Evolutionary conservation across 2,797 vertebrate genomes (phyloP).

Genomic region (Rachycentron canadum): DNA sequence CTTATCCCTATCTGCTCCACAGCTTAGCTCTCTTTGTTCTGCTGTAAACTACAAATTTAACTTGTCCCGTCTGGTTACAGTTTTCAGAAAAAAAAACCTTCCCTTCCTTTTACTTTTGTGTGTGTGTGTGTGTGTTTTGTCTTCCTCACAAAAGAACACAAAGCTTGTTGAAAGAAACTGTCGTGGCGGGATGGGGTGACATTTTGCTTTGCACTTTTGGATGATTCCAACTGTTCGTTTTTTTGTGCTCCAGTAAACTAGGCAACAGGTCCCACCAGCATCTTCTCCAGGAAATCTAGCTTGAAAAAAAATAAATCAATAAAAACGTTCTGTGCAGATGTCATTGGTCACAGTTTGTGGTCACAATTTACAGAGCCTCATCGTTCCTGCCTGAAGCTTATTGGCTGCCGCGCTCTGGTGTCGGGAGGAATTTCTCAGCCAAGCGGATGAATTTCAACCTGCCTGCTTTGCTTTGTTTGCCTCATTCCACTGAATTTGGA

Average conservation of each 20-base stretch:
- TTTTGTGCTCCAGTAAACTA: not conserved
- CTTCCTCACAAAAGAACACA: not conserved
- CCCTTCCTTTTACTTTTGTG: not conserved
- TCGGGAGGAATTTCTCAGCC: conserved; percentile 26
- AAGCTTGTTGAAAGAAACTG: not conserved
- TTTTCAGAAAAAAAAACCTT: conserved; percentile 4
- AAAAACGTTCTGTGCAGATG: conserved; percentile 7
- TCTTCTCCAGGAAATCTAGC: not conserved
- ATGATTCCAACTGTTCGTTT: not conserved
- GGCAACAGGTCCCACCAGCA: not conserved
- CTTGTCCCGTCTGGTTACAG: conserved; percentile 26
- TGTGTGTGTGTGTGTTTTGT: conserved; percentile 4
- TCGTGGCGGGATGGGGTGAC: not conserved
- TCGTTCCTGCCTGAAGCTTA: not conserved
- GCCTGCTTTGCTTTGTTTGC: conserved; percentile 21
- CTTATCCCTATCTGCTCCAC: conserved; percentile 37
- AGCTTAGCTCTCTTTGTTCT: conserved; percentile 43
- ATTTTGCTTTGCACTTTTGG: not conserved
- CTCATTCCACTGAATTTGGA: conserved; percentile 24
- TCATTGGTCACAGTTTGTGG: conserved; percentile 25
- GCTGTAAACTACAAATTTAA: conserved; percentile 44
- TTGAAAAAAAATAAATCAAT: conserved; percentile 24
- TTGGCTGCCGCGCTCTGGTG: not conserved
- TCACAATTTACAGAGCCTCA: conserved; percentile 10
- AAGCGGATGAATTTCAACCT: conserved; percentile 30